Evolutionary conservation across 2,113 vertebrate genomes (phyloP).

Genomic region (Haplotaxodon microlepis): DNA sequence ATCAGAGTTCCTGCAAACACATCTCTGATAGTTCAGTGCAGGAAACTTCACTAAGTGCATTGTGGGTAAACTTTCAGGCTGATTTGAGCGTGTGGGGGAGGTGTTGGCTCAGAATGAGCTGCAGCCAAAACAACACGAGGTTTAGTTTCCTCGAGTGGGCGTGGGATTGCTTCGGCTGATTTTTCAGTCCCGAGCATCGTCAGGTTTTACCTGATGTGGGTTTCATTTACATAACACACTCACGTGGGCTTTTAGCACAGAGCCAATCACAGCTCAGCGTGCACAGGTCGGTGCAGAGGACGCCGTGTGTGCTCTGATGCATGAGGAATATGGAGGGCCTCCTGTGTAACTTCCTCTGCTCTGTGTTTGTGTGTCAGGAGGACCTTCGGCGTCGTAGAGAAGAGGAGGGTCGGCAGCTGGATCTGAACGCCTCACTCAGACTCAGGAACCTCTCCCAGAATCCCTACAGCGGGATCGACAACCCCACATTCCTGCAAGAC

Average conservation of each 20-base stretch:
- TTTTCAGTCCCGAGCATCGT: not conserved
- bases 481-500: conserved; percentile 92
- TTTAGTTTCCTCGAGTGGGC: not conserved
- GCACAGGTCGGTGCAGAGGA: not conserved
- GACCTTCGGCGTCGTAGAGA: conserved; percentile 89
- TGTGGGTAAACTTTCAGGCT: not conserved
- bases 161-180: rapidly evolving
- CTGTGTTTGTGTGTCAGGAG: conserved; percentile 59
- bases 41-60: not conserved
- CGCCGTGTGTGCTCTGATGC: not conserved
- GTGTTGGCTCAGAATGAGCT: not conserved
- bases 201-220: not conserved
- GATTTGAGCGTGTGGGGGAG: not conserved
- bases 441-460: conserved; percentile 94
- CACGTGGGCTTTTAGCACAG: not conserved
- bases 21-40: not conserved
- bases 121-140: not conserved
- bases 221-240: not conserved
- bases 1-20: not conserved
- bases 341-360: not conserved
- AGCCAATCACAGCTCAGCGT: not conserved
- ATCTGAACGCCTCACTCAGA: conserved; percentile 92
- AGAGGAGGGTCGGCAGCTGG: conserved; percentile 85
- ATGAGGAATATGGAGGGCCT: not conserved
- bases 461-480: conserved; percentile 96